These are phyloP conservation scores for Drosophila merina DNA, from an alignment of 2,888 invertebrate species.

Conservation along the genomic window DNA sequence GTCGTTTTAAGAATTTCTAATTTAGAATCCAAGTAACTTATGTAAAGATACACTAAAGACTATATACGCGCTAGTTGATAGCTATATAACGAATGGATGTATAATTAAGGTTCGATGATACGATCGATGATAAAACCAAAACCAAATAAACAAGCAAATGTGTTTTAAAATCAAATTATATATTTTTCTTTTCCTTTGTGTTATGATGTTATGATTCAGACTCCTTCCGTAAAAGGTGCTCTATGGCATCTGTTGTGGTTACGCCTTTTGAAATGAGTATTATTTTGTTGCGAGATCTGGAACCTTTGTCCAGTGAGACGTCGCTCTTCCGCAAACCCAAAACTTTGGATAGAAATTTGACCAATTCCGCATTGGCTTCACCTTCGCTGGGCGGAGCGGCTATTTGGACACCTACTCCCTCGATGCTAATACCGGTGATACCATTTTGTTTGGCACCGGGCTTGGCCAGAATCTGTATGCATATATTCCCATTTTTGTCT, in stretches of 20 bases:
- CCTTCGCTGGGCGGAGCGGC: constrained; percentile 93
- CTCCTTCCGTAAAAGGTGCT: constrained; percentile 83
- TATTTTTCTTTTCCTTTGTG: neutral
- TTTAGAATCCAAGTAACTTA: constrained; percentile 73
- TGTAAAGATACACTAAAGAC: constrained; percentile 61
- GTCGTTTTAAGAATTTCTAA: constrained; percentile 67
- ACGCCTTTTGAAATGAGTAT: constrained; percentile 84
- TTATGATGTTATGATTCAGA: constrained; percentile 48
- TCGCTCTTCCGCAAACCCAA: constrained; percentile 89
- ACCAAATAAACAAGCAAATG: constrained; percentile 48
- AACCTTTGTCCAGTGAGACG: constrained; percentile 87
- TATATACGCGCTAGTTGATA: constrained; percentile 56
- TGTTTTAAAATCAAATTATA: constrained; percentile 49
- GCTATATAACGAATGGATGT: constrained; percentile 47
- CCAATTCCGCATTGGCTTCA: constrained; percentile 90
- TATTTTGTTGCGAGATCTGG: constrained; percentile 86
- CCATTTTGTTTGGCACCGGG: constrained; percentile 90
- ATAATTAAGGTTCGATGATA: constrained; percentile 65
- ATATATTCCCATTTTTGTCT: constrained; percentile 87
- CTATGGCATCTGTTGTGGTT: constrained; percentile 84
- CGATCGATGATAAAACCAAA: constrained; percentile 57
- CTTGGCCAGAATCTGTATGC: constrained; percentile 88
- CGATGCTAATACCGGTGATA: constrained; percentile 87
- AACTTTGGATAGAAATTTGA: constrained; percentile 89
- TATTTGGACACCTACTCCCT: constrained; percentile 90